Evolutionary conservation across 1,140 invertebrate species (phyloP), one percentile per base, ranked within the genome.

Genomic region (Eulimnadia texana): DNA sequence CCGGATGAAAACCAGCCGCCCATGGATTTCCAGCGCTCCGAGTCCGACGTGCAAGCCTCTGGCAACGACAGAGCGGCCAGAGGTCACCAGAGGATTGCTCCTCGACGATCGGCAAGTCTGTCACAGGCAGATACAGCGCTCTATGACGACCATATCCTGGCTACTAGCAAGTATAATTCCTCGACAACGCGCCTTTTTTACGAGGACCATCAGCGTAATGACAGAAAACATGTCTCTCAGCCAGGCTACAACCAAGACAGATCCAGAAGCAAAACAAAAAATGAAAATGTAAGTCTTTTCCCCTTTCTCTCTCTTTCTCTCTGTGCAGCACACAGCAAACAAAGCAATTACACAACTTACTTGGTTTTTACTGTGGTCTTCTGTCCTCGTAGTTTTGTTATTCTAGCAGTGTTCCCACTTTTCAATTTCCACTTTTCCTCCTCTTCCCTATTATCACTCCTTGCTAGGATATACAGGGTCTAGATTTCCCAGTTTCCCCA

Each of bases 1-100:
- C 27, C 62, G n/a, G 60, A 65, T 50, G 61, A 64, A 25, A 62
- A 65, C 50, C 62, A 64, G 24, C 61, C 61, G 51, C 61, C 64
- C 13, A 55, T 58, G 52, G 54, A 60, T 27, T 53, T 52, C 2
- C 49, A 60, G 47, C 24, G 50, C 16, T 22, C 22, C 24, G 29
- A 51, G 13, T 22, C 28, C 10, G 25, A 47, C 51, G 19, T 19
- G 11, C 51, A 52, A 22, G 60, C 55, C 55, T 25, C 27, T 19
- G 22, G 22, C 53, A 27, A 23, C 28, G 53, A 20, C 19, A 20
- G 55, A 13, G 10, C 9, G 29, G 25, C 20, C 3, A 27, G 3
- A 1, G 27, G 53, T 25, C 60, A 61, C 33, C 20, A 49, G 23
- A 29, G 62, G 23, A 22, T 63, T 23, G 62, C 58, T 13, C 62